Base-by-base conservation (phyloP, 2,888 invertebrate genomes). In the Thymelicus acteon region DNA sequence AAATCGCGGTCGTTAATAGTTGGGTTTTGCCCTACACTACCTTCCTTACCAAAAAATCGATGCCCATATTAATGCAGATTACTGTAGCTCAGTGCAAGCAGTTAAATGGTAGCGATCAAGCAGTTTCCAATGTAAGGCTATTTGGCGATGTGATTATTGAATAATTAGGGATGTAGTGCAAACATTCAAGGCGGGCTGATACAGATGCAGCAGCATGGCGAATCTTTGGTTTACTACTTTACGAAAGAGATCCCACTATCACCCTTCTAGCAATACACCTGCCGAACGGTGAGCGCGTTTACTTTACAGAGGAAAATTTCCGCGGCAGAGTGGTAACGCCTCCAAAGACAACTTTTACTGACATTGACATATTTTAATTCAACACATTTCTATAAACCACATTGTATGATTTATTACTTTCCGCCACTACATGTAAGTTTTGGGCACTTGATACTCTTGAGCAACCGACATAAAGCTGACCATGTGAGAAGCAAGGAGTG, bases 201-300 rank as follows among this genome's bases (percentile, higher is more conserved):
- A 82, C 73, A n/a, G n/a, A 76, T 85, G 13, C n/a, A 83, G 80
- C 24, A 75, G 75, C n/a, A n/a, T n/a, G n/a, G n/a, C n/a, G n/a
- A n/a, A 72, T 78, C 6, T 75, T 78, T 0, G 64, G 69, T 48
- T 62, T 78, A 7, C 75, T 76, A 8, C 47, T 79, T 7, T 79
- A 79, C 66, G 79, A 80, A 44, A 71, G 77, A 67, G 68, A n/a
- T 66, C 80, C 78, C 37, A 73, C 77, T 15, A 78, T 80, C 44
- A 73, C 70, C 49, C 80, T 79, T 48, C 75, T 81, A 48, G 75
- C 74, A 12, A 76, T 79, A 3, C 79, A 81, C 72, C 69, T 79
- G 47, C 62, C 67, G 0, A 81, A 81, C 74, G 77, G 81, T 58
- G 67, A 79, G 61, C 68, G 85, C 47, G 76, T 87, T 64, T n/a